Base-by-base conservation (phyloP, 2,888 invertebrate genomes). In the Steinernema scapterisci region DNA sequence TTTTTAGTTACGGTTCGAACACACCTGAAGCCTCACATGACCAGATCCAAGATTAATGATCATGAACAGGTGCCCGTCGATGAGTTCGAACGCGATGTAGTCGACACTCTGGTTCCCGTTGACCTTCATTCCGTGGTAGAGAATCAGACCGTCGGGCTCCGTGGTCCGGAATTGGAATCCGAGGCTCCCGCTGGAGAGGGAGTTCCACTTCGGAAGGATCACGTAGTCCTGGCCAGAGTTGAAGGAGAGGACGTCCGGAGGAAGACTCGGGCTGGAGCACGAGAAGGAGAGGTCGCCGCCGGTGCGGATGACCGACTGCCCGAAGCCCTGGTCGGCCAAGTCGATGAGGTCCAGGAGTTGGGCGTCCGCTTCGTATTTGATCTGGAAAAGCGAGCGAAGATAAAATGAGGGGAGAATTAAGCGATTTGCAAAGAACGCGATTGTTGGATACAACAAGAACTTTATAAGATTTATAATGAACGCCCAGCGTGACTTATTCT, bases 1-100 rank as follows among this genome's bases (percentile, higher is more conserved):
- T 16, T 13, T 3, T 25, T 11, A 9, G 1, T 13, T 25, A 0
- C 13, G 45, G 43, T n/a, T 46, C 9, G 16, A 19, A 19, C 5
- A 3, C 27, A 84, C 85, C 83, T 94, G 91, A 73, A 95, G 92
- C 86, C 94, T 92, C 2, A 93, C 92, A 0, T 94, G 92, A 0
- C 96, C 96, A 1, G 95, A 94, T 0, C 97, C 97, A 70, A 97
- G 91, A 88, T 96, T 95, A 85, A 95, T 84, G 84, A 96, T 93
- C 25, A 96, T 92, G 89, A 94, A 95, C 79, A 97, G 92, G 88
- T 95, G 94, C 0, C 97, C 95, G 82, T 94, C 94, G 80, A 96
- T 91, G 82, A 97, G 91, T 89, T 97, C 97, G 82, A 97, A 92
- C 0, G 95, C 95, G 87, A 97, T 94, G 73, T 95, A 91, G 88